Evolutionary conservation across 2,113 vertebrate species (phyloP).

Genomic region (Ramphastos sulfuratus): DNA sequence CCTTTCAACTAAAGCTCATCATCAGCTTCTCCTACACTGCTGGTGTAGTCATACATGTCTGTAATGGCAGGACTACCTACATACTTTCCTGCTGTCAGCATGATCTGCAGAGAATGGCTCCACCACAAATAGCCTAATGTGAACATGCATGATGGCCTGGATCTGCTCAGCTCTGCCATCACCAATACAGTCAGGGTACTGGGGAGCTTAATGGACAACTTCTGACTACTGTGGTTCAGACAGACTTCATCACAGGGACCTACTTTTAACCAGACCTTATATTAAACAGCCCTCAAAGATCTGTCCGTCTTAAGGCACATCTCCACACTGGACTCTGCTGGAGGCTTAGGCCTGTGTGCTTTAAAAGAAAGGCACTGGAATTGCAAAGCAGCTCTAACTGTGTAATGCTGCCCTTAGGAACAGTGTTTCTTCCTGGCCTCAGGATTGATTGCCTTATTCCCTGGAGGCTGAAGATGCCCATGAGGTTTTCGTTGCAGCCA

Average conservation of each 20-base stretch:
- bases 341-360: neutral
- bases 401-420: neutral
- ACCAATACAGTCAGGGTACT: neutral
- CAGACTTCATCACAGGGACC: neutral
- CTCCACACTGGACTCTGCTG: neutral
- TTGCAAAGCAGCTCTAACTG: neutral
- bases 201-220: neutral
- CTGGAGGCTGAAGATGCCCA: neutral
- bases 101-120: neutral
- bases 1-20: neutral
- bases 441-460: neutral
- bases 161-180: neutral
- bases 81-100: neutral
- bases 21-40: neutral
- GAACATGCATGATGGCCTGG: neutral
- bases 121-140: fast-evolving
- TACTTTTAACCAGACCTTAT: neutral
- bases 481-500: neutral
- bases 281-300: neutral
- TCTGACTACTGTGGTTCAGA: neutral
- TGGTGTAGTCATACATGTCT: neutral
- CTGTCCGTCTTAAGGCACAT: neutral
- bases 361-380: neutral
- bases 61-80: neutral
- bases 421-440: neutral